Conservation (phyloP, 1,140 invertebrate genomes). For the Notospermus geniculatus region DNA sequence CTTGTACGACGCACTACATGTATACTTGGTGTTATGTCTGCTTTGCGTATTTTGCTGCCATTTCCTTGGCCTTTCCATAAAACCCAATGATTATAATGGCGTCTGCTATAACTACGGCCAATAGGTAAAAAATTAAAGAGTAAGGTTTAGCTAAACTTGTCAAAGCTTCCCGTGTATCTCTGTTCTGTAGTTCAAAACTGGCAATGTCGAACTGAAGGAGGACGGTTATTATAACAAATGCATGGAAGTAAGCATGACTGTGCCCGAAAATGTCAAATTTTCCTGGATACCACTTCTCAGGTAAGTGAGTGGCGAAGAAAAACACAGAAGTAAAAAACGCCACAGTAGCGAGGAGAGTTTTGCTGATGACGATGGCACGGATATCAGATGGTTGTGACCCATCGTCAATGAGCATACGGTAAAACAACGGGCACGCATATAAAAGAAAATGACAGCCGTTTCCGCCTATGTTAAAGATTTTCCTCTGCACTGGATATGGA, state of each 20-base stretch:
- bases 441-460: constrained; percentile 26
- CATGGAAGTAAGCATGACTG: constrained; percentile 58
- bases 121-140: no score
- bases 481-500: constrained; percentile 29
- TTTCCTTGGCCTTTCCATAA: no score
- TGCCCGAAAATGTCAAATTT: constrained; percentile 57
- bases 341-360: constrained; percentile 27
- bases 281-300: constrained; percentile 54
- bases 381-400: constrained; percentile 23
- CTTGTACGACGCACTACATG: no score
- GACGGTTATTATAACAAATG: constrained; percentile 48
- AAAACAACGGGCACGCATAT: constrained; percentile 27
- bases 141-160: no score
- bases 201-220: constrained; percentile 44
- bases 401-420: constrained; percentile 17
- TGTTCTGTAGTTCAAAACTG: constrained; percentile 29
- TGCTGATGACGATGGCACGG: constrained; percentile 27
- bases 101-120: no score
- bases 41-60: no score
- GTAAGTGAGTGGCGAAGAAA: constrained; percentile 53
- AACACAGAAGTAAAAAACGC: constrained; percentile 34
- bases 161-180: constrained; percentile 5
- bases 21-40: no score
- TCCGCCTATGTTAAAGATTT: constrained; percentile 32
- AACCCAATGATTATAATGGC: neutral